Conservation (phyloP, 2,888 invertebrate genomes). For the Himalopsyche anomala region DNA sequence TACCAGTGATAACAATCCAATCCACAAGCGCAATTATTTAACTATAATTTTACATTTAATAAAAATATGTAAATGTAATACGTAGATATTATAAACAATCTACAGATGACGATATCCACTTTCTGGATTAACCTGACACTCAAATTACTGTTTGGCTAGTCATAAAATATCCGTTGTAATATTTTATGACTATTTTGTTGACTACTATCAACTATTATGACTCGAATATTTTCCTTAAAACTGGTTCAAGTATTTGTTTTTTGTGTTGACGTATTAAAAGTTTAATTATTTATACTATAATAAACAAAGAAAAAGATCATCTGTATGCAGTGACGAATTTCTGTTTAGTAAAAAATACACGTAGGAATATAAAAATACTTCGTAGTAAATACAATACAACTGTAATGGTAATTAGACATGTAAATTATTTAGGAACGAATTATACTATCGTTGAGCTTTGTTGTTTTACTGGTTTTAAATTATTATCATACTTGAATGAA, state of each 20-base stretch:
- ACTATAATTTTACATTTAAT: background rate
- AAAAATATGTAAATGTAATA: background rate
- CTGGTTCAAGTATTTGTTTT: background rate
- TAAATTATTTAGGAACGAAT: background rate
- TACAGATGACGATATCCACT: background rate
- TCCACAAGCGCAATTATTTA: too few relatives aligned
- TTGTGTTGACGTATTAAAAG: background rate
- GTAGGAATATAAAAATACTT: background rate
- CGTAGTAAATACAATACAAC: background rate
- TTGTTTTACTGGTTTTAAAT: background rate
- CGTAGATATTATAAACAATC: background rate
- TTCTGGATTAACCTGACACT: constrained; percentile 1
- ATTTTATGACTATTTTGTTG: background rate
- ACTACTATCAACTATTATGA: background rate
- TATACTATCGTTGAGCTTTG: background rate
- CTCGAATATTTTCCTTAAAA: constrained; percentile 18
- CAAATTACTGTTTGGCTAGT: background rate
- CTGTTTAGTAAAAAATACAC: background rate
- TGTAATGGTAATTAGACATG: background rate
- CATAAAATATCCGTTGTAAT: background rate
- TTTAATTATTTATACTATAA: background rate
- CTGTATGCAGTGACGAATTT: background rate
- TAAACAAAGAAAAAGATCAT: background rate
- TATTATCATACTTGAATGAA: background rate
- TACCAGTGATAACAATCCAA: too few relatives aligned